Evolutionary conservation across 2,113 vertebrate genomes (phyloP), one percentile per base, ranked within the genome.

Genomic region (Craseonycteris thonglongyai): DNA sequence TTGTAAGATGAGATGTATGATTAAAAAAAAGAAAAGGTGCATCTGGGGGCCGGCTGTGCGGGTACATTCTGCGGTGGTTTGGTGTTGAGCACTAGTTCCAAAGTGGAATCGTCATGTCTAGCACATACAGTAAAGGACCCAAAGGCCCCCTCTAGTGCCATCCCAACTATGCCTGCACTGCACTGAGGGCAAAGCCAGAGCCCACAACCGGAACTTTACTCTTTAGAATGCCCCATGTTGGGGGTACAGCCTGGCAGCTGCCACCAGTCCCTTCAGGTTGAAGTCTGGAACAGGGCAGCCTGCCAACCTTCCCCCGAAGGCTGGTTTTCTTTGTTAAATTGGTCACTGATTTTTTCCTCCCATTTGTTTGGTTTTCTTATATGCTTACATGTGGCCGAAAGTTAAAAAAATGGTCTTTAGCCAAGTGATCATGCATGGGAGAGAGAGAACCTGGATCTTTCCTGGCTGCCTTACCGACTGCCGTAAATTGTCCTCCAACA

Each of bases 401-500:
- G 61, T 45, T 3, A 33, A 40, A 35, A 72, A 78, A 89, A 45
- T 16, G 85, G 30, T 33, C 61, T 92, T 76, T 19, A 56, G 35
- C 69, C 58, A 89, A 74, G 51, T 51, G 65, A 89, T 93, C 51
- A 35, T n/a, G 38, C 56, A 88, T 40, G 69, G 78, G 72, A 96
- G 38, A 78, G 81, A 96, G 83, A 79, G 84, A 96, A 72, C 45
- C 47, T 59, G 66, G 80, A 42, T 54, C 26, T 61, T 84, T 81
- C 38, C 76, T 95, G 84, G 88, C 76, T 95, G 90, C 66, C 30
- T 91, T 59, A 13, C 78, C 85, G 69, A 82, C 59, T 68, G 84
- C 78, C 14, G 33, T 90, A 87, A 96, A 95, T 84, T 92, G 19
- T 95, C 75, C n/a, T 78, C 40, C 12, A 94, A 68, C 45, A 79